These are phyloP conservation scores for Delphinus delphis DNA, from an alignment of 2,113 vertebrate genomes.

Conservation along the genomic window DNA sequence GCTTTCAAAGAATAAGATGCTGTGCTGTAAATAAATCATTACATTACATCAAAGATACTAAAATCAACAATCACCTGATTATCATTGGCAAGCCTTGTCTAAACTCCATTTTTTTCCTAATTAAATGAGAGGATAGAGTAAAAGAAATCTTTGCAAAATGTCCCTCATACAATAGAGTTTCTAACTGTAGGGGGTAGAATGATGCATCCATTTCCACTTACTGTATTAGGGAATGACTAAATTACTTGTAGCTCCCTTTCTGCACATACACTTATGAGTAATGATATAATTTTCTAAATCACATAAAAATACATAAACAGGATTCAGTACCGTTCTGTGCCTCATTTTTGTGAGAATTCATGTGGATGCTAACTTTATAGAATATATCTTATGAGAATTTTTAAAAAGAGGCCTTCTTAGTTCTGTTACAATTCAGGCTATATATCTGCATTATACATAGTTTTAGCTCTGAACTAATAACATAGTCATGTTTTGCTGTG, in stretches of 20 bases:
- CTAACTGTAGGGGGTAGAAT: constrained; percentile 84
- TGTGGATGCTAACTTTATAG: constrained; percentile 59
- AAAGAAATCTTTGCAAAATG: constrained; percentile 84
- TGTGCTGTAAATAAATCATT: constrained; percentile 82
- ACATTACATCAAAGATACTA: constrained; percentile 76
- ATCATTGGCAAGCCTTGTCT: constrained; percentile 74
- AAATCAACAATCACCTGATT: constrained; percentile 80
- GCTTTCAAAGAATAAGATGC: constrained; percentile 73
- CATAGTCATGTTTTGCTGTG: constrained; percentile 3
- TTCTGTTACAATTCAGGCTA: constrained; percentile 36
- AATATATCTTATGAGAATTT: constrained; percentile 52
- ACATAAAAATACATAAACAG: constrained; percentile 85
- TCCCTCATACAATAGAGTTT: constrained; percentile 79
- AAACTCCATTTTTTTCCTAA: constrained; percentile 78
- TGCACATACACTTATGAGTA: constrained; percentile 82
- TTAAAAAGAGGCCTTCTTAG: constrained; percentile 45
- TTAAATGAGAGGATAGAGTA: constrained; percentile 81
- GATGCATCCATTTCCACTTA: constrained; percentile 85
- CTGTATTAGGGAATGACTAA: constrained; percentile 87
- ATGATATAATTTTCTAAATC: constrained; percentile 89
- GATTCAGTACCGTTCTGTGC: constrained; percentile 63
- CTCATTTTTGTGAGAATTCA: constrained; percentile 70
- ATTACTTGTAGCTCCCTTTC: constrained; percentile 84
- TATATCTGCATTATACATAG: neutral
- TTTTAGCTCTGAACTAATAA: neutral